Base-by-base conservation (phyloP, 2,888 invertebrate species). In the Sphaerophoria taeniata region DNA sequence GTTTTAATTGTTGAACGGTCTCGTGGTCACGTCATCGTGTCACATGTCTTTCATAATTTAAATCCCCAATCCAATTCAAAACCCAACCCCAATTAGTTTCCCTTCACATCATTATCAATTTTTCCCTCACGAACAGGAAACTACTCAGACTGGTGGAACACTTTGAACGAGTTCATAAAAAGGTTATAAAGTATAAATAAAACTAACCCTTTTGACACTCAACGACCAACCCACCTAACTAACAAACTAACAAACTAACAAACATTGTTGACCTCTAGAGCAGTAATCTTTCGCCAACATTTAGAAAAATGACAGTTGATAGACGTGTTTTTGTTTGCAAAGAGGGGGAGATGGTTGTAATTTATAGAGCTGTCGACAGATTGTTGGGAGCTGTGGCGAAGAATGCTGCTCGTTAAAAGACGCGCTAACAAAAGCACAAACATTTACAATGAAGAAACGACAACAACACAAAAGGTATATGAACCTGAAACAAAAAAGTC, bases 221-320 rank as follows among this genome's bases (percentile, higher is more conserved):
- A 24, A 24, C 24, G 24, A 24, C 3, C 16, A 4, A 4, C 11
- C 4, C 24, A 9, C 3, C 51, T 14, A 0, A 14, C 16, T 6
- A 2, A 16, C 4, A 4, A 3, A 16, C 12, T 24, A 3, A 11
- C 16, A 11, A 3, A 12, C 7, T 12, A 5, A 39, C 55, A 72
- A 63, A 73, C 82, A 77, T 45, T 39, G 77, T 63, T 77, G 82
- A 82, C 77, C 82, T 82, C 81, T 49, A 75, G 75, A 47, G 71
- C 39, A 45, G 65, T 51, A 75, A 72, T 81, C 71, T 65, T 58
- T 81, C 58, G 63, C 81, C 53, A 45, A 65, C 63, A 71, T 81
- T 70, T 51, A 61, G 55, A 58, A 70, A 51, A 67, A 53, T 56
- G 63, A 74, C 80, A 34, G 63, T 39, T 79, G 55, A 81, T 56